Evolutionary conservation across 2,797 vertebrate genomes (phyloP).

Genomic region (Pterois miles): DNA sequence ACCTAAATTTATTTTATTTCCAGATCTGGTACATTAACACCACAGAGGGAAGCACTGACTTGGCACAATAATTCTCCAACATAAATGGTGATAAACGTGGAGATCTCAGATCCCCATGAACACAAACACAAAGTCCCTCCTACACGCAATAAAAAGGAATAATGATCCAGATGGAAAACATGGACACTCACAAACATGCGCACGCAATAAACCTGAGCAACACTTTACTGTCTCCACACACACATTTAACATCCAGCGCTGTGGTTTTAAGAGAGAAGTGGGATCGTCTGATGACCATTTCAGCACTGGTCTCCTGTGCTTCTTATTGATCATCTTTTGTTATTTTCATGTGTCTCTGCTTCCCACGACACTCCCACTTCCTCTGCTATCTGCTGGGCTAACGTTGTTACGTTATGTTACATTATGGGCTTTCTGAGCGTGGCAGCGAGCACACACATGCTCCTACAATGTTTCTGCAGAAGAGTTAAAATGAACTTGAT

Average conservation of each 20-base stretch:
- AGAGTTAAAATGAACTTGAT: neutral
- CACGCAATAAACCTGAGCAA: neutral
- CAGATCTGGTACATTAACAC: constrained; percentile 1
- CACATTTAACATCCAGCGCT: neutral
- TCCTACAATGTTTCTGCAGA: neutral
- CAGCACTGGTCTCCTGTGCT: neutral
- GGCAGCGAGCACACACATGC: neutral
- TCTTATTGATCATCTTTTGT: constrained; percentile 29
- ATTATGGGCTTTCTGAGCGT: neutral
- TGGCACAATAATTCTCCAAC: neutral
- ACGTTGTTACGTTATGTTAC: neutral
- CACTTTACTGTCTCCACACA: no score
- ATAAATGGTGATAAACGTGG: constrained; percentile 20
- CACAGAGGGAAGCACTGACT: neutral
- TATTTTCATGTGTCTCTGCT: neutral
- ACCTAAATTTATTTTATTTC: neutral
- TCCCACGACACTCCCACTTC: neutral
- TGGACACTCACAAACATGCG: neutral
- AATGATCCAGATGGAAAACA: constrained; percentile 15
- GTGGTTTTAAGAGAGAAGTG: neutral
- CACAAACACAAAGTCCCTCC: neutral
- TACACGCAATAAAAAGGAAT: constrained; percentile 9
- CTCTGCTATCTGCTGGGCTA: neutral
- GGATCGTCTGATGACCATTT: neutral
- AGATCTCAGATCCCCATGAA: neutral